A percentile compares a stretch with the other conserved stretches of the same genome.
These are phyloP conservation scores for Leucoptera coffeella DNA, from an alignment of 2,888 invertebrate species.

Conservation along the genomic window DNA sequence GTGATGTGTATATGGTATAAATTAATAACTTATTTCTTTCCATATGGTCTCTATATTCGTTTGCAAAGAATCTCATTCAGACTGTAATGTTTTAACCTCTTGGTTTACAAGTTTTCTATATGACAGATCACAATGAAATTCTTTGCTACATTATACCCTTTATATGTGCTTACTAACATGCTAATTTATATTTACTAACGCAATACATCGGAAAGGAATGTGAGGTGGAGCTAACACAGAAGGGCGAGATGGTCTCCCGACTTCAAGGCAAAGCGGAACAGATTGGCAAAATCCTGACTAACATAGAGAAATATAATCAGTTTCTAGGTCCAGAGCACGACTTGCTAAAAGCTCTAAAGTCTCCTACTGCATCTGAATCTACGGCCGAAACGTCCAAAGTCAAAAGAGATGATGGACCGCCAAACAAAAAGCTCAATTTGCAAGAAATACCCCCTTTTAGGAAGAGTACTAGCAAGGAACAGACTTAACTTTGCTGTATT, in stretches of 20 bases:
- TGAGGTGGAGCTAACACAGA: slow-evolving; percentile 92
- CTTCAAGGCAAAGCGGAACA: slow-evolving; percentile 93
- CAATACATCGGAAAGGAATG: slow-evolving; percentile 68
- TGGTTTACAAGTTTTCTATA: too few relatives aligned
- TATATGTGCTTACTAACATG: slow-evolving; percentile 45
- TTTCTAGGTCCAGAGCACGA: slow-evolving; percentile 58
- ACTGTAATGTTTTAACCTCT: too few relatives aligned
- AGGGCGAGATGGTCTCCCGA: slow-evolving; percentile 91
- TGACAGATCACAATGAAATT: too few relatives aligned
- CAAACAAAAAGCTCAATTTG: slow-evolving; percentile 43
- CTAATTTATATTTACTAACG: slow-evolving; percentile 36
- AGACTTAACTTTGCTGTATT: too few relatives aligned
- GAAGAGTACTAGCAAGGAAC: slow-evolving; percentile 13
- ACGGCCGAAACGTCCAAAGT: slow-evolving; percentile 35
- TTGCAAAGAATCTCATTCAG: too few relatives aligned
- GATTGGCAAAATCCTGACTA: slow-evolving; percentile 88
- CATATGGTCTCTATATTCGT: too few relatives aligned
- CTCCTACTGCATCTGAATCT: slow-evolving; percentile 36
- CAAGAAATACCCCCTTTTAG: slow-evolving; percentile 52
- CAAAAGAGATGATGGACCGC: slow-evolving; percentile 51
- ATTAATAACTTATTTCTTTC: too few relatives aligned
- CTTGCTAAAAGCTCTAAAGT: slow-evolving; percentile 39
- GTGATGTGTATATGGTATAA: too few relatives aligned
- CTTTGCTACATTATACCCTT: too few relatives aligned
- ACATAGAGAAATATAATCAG: slow-evolving; percentile 82